These are phyloP conservation scores for Melanargia galathea DNA, from an alignment of 2,888 invertebrate genomes.

Conservation along the genomic window DNA sequence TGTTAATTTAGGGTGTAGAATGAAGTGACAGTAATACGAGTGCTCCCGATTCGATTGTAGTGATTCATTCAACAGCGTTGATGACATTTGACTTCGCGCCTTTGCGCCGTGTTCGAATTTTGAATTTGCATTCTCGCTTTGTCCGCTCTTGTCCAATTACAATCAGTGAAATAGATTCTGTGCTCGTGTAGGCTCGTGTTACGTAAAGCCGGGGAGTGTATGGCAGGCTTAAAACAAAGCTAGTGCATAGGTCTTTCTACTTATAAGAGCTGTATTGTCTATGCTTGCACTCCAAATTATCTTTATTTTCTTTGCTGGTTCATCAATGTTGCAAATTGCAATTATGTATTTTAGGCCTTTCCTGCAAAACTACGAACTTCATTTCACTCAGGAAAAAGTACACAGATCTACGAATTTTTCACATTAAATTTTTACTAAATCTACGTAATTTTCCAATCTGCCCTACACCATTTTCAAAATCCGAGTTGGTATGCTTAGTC, in stretches of 20 bases:
- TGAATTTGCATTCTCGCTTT: conserved; percentile 48
- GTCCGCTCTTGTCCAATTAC: conserved; percentile 39
- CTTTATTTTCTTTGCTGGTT: not conserved
- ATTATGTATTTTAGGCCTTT: too few relatives aligned
- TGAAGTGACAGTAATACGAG: conserved; percentile 33
- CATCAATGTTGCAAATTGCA: too few relatives aligned
- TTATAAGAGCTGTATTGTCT: conserved; percentile 10
- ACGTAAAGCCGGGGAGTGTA: not conserved
- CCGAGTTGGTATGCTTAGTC: too few relatives aligned
- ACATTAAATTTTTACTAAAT: too few relatives aligned
- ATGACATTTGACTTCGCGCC: conserved; percentile 52
- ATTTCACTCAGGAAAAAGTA: too few relatives aligned
- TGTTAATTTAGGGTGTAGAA: conserved; percentile 37
- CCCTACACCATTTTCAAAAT: too few relatives aligned
- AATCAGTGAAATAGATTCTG: conserved; percentile 18
- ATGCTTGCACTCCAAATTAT: not conserved
- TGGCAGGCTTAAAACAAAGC: not conserved
- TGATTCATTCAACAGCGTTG: conserved; percentile 58
- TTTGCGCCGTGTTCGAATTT: conserved; percentile 45
- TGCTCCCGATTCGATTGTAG: conserved; percentile 54
- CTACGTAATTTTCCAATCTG: too few relatives aligned
- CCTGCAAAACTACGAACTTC: too few relatives aligned
- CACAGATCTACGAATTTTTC: too few relatives aligned
- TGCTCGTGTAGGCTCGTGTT: not conserved
- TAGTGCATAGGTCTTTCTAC: not conserved